Base-by-base conservation (phyloP, 2,888 invertebrate genomes). In the Drosophila neotestacea region DNA sequence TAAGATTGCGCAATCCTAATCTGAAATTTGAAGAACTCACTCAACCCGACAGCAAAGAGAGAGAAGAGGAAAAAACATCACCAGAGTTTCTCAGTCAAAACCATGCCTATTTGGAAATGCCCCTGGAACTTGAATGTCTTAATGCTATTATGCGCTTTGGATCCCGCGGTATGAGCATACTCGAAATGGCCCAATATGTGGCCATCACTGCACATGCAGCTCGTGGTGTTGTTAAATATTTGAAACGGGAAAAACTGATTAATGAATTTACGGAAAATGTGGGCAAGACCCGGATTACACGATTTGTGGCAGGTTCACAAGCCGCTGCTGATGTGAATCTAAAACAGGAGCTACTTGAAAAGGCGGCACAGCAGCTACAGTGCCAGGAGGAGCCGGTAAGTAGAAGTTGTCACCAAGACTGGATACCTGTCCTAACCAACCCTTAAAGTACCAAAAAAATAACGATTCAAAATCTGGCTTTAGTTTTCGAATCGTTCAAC, bases 1-100 rank as follows among this genome's bases (percentile, higher is more conserved):
- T 95, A 6, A 93, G 94, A 79, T 90, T 96, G 30, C 91, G 94
- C n/a, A 93, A 95, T 91, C 94, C 94, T 0, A 92, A 94, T 69
- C 83, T 94, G 11, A 93, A 94, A 65, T 90, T 94, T 6, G 88
- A 92, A 38, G 93, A 94, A 62, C 79, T 93, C 93, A 93, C 34
- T 10, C 59, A 61, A 28, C 2, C 7, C 5, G 70, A 66, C 3
- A 27, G 3, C 11, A 62, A 11, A 92, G 92, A 91, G 39, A 93
- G 92, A 50, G 92, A 93, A 34, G 93, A 94, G 4, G 92, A 93
- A 9, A 91, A 92, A 3, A 92, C 34, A 92, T n/a, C 93, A 93
- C 30, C 93, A 91, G 73, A 91, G n/a, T 91, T 91, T 48, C 67
- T 84, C 1, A 79, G 68, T 28, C 73, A 81, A 3, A 77, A 78